These are phyloP conservation scores for Diglossa cyanea DNA, from an alignment of 2,797 vertebrate genomes.

Conservation along the genomic window DNA sequence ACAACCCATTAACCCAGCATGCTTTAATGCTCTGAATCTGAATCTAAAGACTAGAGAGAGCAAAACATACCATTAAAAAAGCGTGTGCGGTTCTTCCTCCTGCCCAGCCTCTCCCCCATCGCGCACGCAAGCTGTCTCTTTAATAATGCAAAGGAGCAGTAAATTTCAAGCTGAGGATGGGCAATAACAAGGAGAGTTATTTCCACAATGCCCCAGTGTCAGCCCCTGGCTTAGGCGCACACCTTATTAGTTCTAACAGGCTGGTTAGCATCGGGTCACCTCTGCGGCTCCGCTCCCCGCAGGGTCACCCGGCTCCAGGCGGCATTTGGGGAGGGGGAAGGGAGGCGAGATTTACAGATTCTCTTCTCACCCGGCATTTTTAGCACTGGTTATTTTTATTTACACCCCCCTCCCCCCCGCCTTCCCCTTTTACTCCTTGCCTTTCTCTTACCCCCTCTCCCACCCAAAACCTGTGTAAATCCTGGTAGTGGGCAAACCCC, in stretches of 20 bases:
- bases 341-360: slow-evolving; percentile 52
- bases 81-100: slow-evolving; percentile 68
- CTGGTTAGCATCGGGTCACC: slow-evolving; percentile 84
- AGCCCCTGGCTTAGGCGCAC: slow-evolving; percentile 76
- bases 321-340: slow-evolving; percentile 73
- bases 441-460: background rate
- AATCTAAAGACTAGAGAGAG: slow-evolving; percentile 64
- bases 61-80: slow-evolving; percentile 74
- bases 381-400: slow-evolving; percentile 65
- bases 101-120: slow-evolving; percentile 69
- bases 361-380: slow-evolving; percentile 48
- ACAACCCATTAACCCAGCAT: slow-evolving; percentile 64
- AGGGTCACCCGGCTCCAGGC: slow-evolving; percentile 77
- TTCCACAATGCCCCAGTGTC: slow-evolving; percentile 76
- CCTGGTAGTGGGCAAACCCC: background rate
- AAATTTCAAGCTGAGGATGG: slow-evolving; percentile 79
- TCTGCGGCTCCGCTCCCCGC: slow-evolving; percentile 73
- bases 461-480: background rate
- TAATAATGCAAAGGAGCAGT: slow-evolving; percentile 78
- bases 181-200: slow-evolving; percentile 77
- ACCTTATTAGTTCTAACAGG: slow-evolving; percentile 83
- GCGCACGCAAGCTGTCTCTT: slow-evolving; percentile 73
- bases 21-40: slow-evolving; percentile 64
- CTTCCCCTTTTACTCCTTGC: background rate
- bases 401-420: background rate